Evolutionary conservation across 2,113 vertebrate species (phyloP).

Genomic region (Numenius arquata): DNA sequence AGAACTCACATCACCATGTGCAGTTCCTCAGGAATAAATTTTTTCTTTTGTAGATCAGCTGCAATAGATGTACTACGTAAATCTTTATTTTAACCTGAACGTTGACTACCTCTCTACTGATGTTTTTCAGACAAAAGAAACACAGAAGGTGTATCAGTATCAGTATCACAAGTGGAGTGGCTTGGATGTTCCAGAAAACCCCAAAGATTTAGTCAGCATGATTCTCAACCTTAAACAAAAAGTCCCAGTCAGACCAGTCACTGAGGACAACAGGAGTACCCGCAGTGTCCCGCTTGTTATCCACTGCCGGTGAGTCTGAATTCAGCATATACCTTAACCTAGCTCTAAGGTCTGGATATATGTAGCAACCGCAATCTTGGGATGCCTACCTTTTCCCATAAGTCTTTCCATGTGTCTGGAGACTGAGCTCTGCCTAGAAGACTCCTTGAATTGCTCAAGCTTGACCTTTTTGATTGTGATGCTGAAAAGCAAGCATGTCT

Average conservation of each 20-base stretch:
- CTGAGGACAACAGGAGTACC: conserved; percentile 38
- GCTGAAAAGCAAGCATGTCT: neutral
- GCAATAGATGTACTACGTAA: neutral
- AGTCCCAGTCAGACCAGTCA: conserved; percentile 24
- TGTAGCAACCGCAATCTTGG: neutral
- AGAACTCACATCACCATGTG: neutral
- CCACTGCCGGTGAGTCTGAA: conserved; percentile 86
- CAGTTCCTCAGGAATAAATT: neutral
- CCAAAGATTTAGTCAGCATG: conserved; percentile 80
- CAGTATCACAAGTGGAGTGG: conserved; percentile 84
- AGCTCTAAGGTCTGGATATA: neutral
- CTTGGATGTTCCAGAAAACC: conserved; percentile 75
- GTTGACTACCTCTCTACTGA: neutral
- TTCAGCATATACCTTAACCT: neutral
- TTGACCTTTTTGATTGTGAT: neutral
- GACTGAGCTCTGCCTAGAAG: neutral
- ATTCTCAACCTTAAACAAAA: conserved; percentile 78
- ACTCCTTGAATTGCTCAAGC: neutral
- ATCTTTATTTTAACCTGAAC: neutral
- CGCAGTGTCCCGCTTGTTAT: conserved; percentile 70
- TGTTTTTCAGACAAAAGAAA: conserved; percentile 84
- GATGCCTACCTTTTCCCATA: neutral
- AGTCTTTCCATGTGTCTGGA: neutral
- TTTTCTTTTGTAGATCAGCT: neutral
- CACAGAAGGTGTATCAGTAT: conserved; percentile 81